phyloP scores from a whole-genome alignment of 2,797 vertebrate genomes.

The Ptychobarbus kaznakovi region DNA sequence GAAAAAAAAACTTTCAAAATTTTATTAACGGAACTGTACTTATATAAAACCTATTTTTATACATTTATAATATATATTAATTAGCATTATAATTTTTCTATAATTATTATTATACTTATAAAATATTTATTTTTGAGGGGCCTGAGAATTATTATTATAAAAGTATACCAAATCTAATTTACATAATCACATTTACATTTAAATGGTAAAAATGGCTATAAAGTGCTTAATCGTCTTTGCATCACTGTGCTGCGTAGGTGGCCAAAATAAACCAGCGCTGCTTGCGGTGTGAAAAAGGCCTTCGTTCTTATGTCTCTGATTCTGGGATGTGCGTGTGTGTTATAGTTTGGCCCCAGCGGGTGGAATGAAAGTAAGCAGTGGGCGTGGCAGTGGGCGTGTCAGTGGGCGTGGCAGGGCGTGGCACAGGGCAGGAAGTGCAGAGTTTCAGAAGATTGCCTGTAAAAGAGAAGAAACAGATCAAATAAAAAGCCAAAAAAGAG shows the following conservation, averaged over 20 bases:
- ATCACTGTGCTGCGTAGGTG: neutral
- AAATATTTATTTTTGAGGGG: neutral
- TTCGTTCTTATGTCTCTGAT: constrained; percentile 31
- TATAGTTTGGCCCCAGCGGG: constrained; percentile 67
- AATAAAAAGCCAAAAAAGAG: constrained; percentile 75
- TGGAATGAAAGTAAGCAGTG: constrained; percentile 97
- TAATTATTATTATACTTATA: too few species aligned
- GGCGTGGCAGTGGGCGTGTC: constrained; percentile 86
- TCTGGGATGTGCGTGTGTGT: constrained; percentile 41
- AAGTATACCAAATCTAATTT: too few species aligned
- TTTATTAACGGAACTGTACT: too few species aligned
- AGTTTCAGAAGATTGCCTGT: constrained; percentile 89
- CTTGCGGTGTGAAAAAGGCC: constrained; percentile 6
- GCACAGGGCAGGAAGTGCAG: constrained; percentile 85
- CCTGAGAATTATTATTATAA: too few species aligned
- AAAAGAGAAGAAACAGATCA: constrained; percentile 81
- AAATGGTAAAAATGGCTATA: neutral
- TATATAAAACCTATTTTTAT: too few species aligned
- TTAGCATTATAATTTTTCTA: too few species aligned
- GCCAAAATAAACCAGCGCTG: neutral
- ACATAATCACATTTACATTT: too few species aligned
- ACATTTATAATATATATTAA: too few species aligned
- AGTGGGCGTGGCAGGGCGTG: constrained; percentile 83
- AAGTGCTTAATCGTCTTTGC: neutral
- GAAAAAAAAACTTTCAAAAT: too few species aligned